phyloP scores from a whole-genome alignment of 2,888 invertebrate genomes.

The Agrochola litura region DNA sequence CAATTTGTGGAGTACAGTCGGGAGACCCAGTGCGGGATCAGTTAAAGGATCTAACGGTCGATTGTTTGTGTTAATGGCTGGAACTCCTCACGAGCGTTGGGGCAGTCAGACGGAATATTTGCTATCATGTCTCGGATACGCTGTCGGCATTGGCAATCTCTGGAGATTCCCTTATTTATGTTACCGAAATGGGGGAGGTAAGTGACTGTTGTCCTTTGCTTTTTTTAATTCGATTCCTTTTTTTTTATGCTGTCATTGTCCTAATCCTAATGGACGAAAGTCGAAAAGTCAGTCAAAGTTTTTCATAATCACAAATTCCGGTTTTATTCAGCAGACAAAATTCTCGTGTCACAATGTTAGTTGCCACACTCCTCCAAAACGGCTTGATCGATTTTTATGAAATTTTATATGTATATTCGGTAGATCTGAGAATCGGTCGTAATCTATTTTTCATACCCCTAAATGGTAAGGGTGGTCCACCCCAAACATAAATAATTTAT shows the following conservation, averaged over 20 bases:
- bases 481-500: too few relatives aligned
- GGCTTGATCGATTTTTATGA: too few relatives aligned
- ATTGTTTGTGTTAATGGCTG: constrained; percentile 76
- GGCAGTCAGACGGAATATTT: constrained; percentile 94
- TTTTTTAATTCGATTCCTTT: background rate
- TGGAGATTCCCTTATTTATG: constrained; percentile 97
- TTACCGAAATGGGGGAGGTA: constrained; percentile 96
- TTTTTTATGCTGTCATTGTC: background rate
- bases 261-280: background rate
- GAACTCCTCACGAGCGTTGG: constrained; percentile 92
- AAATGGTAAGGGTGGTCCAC: too few relatives aligned
- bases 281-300: background rate
- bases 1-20: constrained; percentile 66
- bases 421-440: too few relatives aligned
- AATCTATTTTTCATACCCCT: too few relatives aligned
- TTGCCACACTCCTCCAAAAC: too few relatives aligned
- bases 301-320: too few relatives aligned
- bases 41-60: constrained; percentile 66
- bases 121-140: constrained; percentile 95
- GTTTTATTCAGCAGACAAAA: background rate
- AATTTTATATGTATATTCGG: too few relatives aligned
- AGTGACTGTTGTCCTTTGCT: constrained; percentile 50
- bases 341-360: too few relatives aligned
- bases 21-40: constrained; percentile 62
- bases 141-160: constrained; percentile 96